phyloP scores from a whole-genome alignment of 2,888 invertebrate species.

The Calameuta pallipes region DNA sequence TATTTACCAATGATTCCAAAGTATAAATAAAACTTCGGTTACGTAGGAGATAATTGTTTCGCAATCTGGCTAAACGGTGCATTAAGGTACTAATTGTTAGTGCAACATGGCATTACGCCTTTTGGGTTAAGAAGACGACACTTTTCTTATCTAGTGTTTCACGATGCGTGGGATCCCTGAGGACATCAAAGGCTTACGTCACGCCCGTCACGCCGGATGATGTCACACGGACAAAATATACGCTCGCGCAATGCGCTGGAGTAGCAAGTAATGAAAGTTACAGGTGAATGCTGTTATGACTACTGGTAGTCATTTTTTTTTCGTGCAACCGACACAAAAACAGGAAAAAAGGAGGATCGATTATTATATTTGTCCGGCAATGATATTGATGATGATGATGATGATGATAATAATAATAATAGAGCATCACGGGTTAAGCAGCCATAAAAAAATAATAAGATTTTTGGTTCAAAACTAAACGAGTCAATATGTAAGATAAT shows the following conservation, averaged over 20 bases:
- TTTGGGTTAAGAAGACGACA: not conserved
- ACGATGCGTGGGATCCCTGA: not conserved
- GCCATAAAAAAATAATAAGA: too few relatives aligned
- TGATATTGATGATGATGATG: too few relatives aligned
- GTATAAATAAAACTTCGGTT: constrained; percentile 5
- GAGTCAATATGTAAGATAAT: too few relatives aligned
- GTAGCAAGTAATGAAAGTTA: not conserved
- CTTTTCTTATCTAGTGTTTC: not conserved
- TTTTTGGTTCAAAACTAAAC: too few relatives aligned
- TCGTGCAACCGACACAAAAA: not conserved
- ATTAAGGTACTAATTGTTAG: not conserved
- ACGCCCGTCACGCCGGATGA: constrained; percentile 54
- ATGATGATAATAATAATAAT: too few relatives aligned
- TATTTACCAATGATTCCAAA: constrained; percentile 21
- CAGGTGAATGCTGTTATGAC: not conserved
- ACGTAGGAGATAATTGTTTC: not conserved
- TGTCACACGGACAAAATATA: constrained; percentile 55
- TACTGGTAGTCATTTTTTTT: not conserved
- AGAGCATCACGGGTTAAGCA: too few relatives aligned
- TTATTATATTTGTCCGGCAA: too few relatives aligned
- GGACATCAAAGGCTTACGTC: constrained; percentile 46
- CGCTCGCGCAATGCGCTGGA: constrained; percentile 10
- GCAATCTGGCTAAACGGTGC: not conserved
- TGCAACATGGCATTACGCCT: not conserved
- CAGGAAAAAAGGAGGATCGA: not conserved